Conservation (phyloP, 2,888 invertebrate genomes). For the Caenorhabditis sp. region DNA sequence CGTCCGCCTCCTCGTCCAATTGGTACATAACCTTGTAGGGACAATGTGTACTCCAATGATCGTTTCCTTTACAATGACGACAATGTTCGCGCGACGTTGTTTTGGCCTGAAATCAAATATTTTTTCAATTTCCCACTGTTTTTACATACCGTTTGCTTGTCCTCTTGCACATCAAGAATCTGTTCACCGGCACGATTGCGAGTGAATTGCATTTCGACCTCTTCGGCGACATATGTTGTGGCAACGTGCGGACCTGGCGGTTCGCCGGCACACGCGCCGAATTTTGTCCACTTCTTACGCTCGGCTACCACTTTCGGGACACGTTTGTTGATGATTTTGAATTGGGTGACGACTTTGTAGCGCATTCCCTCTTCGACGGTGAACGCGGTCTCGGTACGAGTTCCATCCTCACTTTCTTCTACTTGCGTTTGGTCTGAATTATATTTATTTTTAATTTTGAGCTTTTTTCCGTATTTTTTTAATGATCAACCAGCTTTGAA, state of each 20-base stretch:
- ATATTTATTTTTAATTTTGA: too few species aligned
- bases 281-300: conserved; percentile 91
- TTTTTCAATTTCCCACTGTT: too few species aligned
- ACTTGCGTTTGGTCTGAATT: conserved; percentile 32
- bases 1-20: conserved; percentile 48
- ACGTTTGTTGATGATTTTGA: conserved; percentile 77
- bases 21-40: conserved; percentile 85
- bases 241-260: conserved; percentile 92
- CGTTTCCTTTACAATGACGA: conserved; percentile 73
- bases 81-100: conserved; percentile 61
- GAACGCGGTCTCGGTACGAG: conserved; percentile 56
- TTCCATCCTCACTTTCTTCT: conserved; percentile 50
- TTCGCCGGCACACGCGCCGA: conserved; percentile 88
- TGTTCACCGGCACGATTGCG: conserved; percentile 68
- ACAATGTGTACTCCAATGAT: conserved; percentile 98
- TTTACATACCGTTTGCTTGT: conserved; percentile 31
- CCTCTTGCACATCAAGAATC: conserved; percentile 73
- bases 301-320: conserved; percentile 83
- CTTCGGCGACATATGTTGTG: conserved; percentile 94
- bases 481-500: too few species aligned
- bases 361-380: conserved; percentile 49
- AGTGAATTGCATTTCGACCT: conserved; percentile 85
- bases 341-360: conserved; percentile 76
- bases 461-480: too few species aligned
- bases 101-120: too few species aligned